Percentiles rank a stretch among this genome's conserved stretches.
Evolutionary conservation across 2,888 invertebrate genomes (phyloP).

Genomic region (Pterobdella sp.): DNA sequence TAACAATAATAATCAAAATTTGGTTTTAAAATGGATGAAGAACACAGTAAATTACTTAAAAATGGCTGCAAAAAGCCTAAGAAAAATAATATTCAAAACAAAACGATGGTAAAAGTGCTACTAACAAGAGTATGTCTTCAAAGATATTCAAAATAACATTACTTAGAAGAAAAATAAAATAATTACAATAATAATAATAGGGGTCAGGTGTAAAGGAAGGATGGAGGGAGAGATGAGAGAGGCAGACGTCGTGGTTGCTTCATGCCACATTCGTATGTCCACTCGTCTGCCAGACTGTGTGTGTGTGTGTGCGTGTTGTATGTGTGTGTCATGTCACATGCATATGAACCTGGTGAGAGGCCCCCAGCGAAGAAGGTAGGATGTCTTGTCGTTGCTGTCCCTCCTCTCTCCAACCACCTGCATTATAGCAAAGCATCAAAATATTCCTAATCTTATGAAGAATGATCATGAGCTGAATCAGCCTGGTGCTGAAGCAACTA

Average conservation of each 20-base stretch:
- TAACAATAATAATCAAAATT: too few species aligned
- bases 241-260: constrained; percentile 49
- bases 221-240: constrained; percentile 46
- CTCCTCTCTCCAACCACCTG: constrained; percentile 17
- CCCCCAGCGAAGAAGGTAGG: constrained; percentile 18
- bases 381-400: background rate
- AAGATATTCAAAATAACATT: too few species aligned
- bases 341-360: constrained; percentile 7
- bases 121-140: too few species aligned
- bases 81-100: too few species aligned
- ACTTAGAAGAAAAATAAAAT: too few species aligned
- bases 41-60: too few species aligned
- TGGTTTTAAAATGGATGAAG: too few species aligned
- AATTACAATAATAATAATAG: too few species aligned
- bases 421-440: background rate
- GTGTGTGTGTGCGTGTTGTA: constrained; percentile 49
- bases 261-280: constrained; percentile 61
- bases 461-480: background rate
- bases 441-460: background rate
- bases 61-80: too few species aligned
- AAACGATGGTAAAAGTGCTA: too few species aligned
- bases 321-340: constrained; percentile 51
- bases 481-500: background rate
- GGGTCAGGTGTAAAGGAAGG: constrained; percentile 42
- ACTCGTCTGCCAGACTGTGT: constrained; percentile 72